Base-by-base conservation (phyloP, 2,888 invertebrate species). In the Melikaiella ostensackeni region DNA sequence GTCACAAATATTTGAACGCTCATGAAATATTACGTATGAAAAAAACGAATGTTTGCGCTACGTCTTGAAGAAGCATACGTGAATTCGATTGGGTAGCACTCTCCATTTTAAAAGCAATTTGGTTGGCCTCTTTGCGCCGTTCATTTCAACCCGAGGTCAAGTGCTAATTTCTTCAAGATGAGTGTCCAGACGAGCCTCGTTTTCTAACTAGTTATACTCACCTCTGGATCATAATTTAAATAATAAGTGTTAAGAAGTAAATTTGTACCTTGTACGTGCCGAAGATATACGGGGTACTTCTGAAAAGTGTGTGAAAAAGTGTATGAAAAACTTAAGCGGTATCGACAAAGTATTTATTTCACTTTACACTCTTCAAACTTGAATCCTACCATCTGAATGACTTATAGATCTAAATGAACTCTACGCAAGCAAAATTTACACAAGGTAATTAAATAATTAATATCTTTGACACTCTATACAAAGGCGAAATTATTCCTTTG, bases 121-220 rank as follows among this genome's bases (percentile, higher is more conserved):
- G 11, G 63, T 33, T 19, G 38, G 64, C 21, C 35, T 63, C 30
- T 63, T 63, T 35, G 50, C 35, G 8, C 35, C 35, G 35, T 24
- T 42, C 64, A 24, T 64, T 64, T 35, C 6, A 64, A 42, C 38
- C 21, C 64, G 38, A 64, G 64, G 64, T 64, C 38, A 38, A 64
- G 64, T 64, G 64, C 64, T 64, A 64, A 64, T 64, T 64, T 64
- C 42, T 64, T 64, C 24, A 38, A 64, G 64, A 38, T 64, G 64
- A 64, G 24, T 64, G 38, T 42, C 64, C 38, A 38, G 21, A 64
- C 35, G 13, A 64, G 38, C 21, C 11, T 64, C 64, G 38, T 38
- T 38, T 21, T 64, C 64, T 64, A 38, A 38, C 64, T 64, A 64
- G 35, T 64, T 64, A 38, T 64, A 64, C 35, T 42, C 64, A 38